Evolutionary conservation across 2,888 invertebrate species (phyloP).

Genomic region (Sycophila texana): DNA sequence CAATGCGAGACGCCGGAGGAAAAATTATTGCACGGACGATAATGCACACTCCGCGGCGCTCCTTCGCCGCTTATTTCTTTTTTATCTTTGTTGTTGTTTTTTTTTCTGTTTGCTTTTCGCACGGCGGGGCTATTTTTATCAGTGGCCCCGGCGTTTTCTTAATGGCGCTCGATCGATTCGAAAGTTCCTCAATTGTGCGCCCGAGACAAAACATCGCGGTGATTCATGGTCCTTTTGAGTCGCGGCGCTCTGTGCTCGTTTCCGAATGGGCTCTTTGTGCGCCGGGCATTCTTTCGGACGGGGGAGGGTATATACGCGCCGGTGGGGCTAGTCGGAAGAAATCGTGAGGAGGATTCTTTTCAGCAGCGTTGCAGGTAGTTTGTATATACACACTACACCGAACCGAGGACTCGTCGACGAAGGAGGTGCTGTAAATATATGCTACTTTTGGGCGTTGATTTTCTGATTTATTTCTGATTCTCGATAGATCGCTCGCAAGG

Average conservation of each 20-base stretch:
- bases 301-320: neutral
- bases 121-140: neutral
- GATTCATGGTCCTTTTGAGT: slow-evolving; percentile 19
- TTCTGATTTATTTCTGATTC: no score
- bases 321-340: no score
- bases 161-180: slow-evolving; percentile 11
- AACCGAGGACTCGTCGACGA: no score
- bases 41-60: neutral
- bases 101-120: neutral
- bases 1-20: neutral
- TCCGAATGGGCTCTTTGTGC: neutral
- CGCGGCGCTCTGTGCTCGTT: neutral
- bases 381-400: no score
- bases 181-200: slow-evolving; percentile 12
- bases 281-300: neutral
- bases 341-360: slow-evolving; percentile 1
- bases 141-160: neutral
- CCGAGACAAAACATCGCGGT: slow-evolving; percentile 16
- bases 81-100: no score
- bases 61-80: neutral
- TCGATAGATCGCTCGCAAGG: no score
- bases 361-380: no score
- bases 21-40: neutral
- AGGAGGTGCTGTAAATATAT: no score
- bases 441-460: no score